These are phyloP conservation scores for Elanus axillaris DNA, from an alignment of 2,113 vertebrate species.

Conservation along the genomic window DNA sequence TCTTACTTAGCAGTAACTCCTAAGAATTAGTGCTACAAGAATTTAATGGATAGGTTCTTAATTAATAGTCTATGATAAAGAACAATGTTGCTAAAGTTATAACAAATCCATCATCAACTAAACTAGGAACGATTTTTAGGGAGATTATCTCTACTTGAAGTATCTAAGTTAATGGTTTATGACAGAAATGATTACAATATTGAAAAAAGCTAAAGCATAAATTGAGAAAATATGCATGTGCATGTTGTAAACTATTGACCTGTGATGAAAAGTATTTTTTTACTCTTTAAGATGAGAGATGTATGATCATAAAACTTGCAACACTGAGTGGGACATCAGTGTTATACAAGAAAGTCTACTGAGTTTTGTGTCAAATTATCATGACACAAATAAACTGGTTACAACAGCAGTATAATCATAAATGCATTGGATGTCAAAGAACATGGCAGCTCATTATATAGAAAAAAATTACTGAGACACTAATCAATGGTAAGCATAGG, in stretches of 20 bases:
- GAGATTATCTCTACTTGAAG: neutral
- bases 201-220: neutral
- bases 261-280: neutral
- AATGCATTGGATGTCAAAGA: neutral
- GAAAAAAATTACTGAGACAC: neutral
- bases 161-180: neutral
- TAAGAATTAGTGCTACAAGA: neutral
- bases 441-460: neutral
- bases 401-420: neutral
- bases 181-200: neutral
- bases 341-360: neutral
- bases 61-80: neutral
- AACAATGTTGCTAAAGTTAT: neutral
- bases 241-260: neutral
- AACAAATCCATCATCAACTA: neutral
- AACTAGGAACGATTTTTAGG: neutral
- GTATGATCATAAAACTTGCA: neutral
- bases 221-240: neutral
- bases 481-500: neutral
- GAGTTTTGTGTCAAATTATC: neutral
- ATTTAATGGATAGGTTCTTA: neutral
- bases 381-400: neutral
- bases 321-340: neutral
- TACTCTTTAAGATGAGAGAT: neutral
- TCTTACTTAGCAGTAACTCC: neutral